A percentile compares a stretch with the other conserved stretches of the same genome.
These are phyloP conservation scores for Ernsta delagoae DNA, from an alignment of 2,888 invertebrate species.

Conservation along the genomic window DNA sequence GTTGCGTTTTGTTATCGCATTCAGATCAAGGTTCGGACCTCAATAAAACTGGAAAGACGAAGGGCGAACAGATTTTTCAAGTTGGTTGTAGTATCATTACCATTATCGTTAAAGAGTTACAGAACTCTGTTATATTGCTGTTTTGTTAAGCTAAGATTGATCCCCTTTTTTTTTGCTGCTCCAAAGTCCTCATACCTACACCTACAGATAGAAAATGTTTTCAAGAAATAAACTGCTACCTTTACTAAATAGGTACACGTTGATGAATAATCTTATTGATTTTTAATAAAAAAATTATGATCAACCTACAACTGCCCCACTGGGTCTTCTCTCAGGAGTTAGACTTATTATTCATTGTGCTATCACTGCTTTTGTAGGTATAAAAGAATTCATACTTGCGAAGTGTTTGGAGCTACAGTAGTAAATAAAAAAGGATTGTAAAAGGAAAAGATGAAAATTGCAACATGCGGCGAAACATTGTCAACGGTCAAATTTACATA, in stretches of 20 bases:
- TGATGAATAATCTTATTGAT: background rate
- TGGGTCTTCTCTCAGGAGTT: no score
- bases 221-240: background rate
- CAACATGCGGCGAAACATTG: constrained; percentile 1
- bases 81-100: constrained; percentile 15
- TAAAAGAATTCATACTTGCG: no score
- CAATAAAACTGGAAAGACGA: constrained; percentile 21
- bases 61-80: constrained; percentile 25
- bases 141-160: background rate
- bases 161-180: no score
- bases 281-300: background rate
- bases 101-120: constrained; percentile 23
- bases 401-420: background rate
- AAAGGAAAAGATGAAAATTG: constrained; percentile 5
- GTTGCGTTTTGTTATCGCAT: constrained; percentile 32
- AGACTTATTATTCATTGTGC: no score
- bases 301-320: no score
- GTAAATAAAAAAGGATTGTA: background rate
- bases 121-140: background rate
- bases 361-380: no score
- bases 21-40: constrained; percentile 27
- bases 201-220: no score
- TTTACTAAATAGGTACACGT: no score
- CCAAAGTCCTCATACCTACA: no score
- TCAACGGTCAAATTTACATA: constrained; percentile 15